Conservation (phyloP, 2,888 invertebrate species). For the Habrosyne pyritoides region DNA sequence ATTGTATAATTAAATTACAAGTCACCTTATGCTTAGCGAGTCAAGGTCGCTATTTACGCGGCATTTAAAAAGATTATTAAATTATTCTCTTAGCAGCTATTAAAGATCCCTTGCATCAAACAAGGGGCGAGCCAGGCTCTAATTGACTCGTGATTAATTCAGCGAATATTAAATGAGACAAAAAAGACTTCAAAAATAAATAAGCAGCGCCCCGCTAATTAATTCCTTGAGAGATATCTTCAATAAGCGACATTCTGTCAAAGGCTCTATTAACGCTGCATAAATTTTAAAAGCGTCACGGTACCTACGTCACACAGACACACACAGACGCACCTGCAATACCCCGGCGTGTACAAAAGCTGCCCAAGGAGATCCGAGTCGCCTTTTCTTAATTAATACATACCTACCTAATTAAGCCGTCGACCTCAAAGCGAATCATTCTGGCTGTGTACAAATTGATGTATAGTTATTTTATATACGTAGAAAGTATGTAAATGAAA, state of each 20-base stretch:
- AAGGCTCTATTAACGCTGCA: slow-evolving; percentile 3
- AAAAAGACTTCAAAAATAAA: slow-evolving; percentile 1
- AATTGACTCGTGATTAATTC: slow-evolving; percentile 5
- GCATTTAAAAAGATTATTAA: background rate
- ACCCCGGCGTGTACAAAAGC: background rate
- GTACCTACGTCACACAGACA: too few species aligned
- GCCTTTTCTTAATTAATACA: slow-evolving; percentile 43
- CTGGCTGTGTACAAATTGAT: slow-evolving; percentile 12
- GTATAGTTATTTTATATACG: slow-evolving; percentile 20
- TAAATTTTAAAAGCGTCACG: background rate
- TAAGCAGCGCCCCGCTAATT: background rate
- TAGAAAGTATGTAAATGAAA: too few species aligned
- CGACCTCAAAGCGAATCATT: slow-evolving; percentile 22
- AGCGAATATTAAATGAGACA: slow-evolving; percentile 2
- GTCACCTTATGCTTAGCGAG: background rate
- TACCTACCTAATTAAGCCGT: slow-evolving; percentile 45
- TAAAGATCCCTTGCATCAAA: background rate
- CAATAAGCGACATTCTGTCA: slow-evolving; percentile 2
- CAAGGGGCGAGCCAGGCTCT: background rate
- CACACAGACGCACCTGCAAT: background rate
- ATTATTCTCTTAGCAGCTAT: background rate
- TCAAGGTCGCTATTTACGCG: background rate
- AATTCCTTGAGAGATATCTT: background rate
- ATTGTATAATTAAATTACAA: background rate
- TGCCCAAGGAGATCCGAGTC: slow-evolving; percentile 15